Percentiles rank a stretch among this genome's conserved stretches.
Evolutionary conservation across 2,113 vertebrate species (phyloP).

Genomic region (Fregetta grallaria): DNA sequence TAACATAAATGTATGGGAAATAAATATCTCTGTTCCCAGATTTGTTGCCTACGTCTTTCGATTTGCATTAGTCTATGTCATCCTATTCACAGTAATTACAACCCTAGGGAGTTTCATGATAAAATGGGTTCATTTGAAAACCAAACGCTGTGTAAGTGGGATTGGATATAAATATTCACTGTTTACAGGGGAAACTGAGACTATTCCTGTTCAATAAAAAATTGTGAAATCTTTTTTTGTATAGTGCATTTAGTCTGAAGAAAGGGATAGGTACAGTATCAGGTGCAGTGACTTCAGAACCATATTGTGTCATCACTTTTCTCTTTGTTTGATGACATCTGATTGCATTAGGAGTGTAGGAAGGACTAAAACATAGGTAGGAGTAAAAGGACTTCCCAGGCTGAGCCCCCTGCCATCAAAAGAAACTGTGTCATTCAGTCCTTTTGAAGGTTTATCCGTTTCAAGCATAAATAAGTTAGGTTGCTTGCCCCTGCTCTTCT

Average conservation of each 20-base stretch:
- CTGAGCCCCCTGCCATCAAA: neutral
- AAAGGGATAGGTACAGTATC: neutral
- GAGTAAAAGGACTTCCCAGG: neutral
- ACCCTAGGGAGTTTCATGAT: neutral
- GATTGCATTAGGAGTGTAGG: neutral
- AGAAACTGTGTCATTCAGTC: neutral
- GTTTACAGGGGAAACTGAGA: neutral
- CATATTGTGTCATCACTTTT: neutral
- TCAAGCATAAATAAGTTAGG: neutral
- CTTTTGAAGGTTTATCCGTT: neutral
- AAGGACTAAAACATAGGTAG: neutral
- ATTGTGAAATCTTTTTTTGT: accelerated
- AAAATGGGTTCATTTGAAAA: neutral
- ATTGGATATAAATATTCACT: neutral
- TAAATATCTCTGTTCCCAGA: neutral
- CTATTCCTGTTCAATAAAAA: neutral
- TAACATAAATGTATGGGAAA: neutral
- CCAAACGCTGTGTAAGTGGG: neutral
- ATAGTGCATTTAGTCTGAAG: neutral
- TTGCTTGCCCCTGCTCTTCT: neutral
- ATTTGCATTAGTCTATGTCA: neutral
- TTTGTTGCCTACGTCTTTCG: neutral
- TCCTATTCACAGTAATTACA: neutral
- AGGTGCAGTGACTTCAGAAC: neutral
- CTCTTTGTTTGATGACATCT: neutral